These are phyloP conservation scores for Adineta ricciae DNA, from an alignment of 2,888 invertebrate species.

Conservation along the genomic window DNA sequence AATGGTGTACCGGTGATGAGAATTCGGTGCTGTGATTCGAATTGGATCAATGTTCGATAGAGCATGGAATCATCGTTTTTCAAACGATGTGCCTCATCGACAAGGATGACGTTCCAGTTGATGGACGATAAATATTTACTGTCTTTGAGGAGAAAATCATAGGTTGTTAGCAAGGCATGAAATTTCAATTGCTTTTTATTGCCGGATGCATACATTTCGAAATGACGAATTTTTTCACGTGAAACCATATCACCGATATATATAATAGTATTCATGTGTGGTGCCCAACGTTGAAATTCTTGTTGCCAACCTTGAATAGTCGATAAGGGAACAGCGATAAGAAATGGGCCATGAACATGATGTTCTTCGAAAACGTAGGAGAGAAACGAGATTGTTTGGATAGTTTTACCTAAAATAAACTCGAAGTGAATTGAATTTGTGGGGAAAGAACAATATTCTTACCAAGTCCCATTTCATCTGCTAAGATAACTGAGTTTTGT, in stretches of 20 bases:
- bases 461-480: conserved; percentile 98
- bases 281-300: conserved; percentile 90
- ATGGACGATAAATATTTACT: conserved; percentile 74
- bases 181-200: conserved; percentile 80
- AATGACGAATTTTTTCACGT: conserved; percentile 83
- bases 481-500: conserved; percentile 81
- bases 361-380: conserved; percentile 81
- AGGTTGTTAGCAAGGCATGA: conserved; percentile 88
- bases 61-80: conserved; percentile 95
- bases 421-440: not conserved
- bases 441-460: conserved; percentile 44
- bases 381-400: conserved; percentile 87
- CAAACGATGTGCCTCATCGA: conserved; percentile 93
- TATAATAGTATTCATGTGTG: conserved; percentile 87
- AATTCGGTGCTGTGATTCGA: conserved; percentile 69
- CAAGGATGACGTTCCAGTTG: conserved; percentile 84
- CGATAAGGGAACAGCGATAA: conserved; percentile 90
- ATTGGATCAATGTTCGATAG: conserved; percentile 86
- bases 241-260: conserved; percentile 89
- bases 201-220: conserved; percentile 84
- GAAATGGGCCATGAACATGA: conserved; percentile 84
- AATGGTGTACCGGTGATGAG: conserved; percentile 90
- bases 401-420: conserved; percentile 67
- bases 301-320: conserved; percentile 99
- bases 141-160: conserved; percentile 87